phyloP scores from a whole-genome alignment of 2,888 invertebrate species.

The Meloe dianella region DNA sequence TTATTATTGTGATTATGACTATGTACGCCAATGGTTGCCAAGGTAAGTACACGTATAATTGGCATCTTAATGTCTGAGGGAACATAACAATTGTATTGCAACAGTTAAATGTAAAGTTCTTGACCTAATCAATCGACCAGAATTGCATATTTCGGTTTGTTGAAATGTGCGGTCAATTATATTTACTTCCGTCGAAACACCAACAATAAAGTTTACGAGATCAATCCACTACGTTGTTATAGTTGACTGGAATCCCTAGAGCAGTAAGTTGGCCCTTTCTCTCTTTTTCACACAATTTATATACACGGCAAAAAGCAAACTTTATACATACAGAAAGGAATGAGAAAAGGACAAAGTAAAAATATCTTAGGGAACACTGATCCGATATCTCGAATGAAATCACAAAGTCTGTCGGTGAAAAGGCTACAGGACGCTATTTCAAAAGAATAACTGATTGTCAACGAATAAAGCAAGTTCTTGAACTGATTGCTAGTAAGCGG shows the following conservation, averaged over 20 bases:
- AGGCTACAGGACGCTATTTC: conserved; percentile 56
- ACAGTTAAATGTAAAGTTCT: neutral
- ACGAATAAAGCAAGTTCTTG: conserved; percentile 47
- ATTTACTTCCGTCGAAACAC: conserved; percentile 7
- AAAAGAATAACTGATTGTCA: conserved; percentile 58
- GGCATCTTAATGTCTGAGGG: neutral
- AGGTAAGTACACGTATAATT: conserved; percentile 17
- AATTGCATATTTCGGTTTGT: conserved; percentile 8
- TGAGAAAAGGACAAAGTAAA: neutral
- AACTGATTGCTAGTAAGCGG: conserved; percentile 27
- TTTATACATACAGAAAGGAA: neutral
- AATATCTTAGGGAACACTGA: conserved; percentile 45
- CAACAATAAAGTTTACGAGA: conserved; percentile 15
- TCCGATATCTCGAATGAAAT: conserved; percentile 53
- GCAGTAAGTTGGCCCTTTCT: conserved; percentile 23
- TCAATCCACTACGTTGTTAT: conserved; percentile 19
- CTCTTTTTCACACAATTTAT: neutral
- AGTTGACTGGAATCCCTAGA: conserved; percentile 12
- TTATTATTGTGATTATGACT: neutral
- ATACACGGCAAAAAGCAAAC: neutral
- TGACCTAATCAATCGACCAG: conserved; percentile 4
- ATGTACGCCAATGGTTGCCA: neutral
- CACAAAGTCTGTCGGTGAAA: conserved; percentile 56
- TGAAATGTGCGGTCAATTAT: conserved; percentile 24
- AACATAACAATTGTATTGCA: conserved; percentile 10